Percentiles rank a stretch among this genome's conserved stretches.
Evolutionary conservation across 2,113 vertebrate species (phyloP).

Genomic region (Malurus elegans): DNA sequence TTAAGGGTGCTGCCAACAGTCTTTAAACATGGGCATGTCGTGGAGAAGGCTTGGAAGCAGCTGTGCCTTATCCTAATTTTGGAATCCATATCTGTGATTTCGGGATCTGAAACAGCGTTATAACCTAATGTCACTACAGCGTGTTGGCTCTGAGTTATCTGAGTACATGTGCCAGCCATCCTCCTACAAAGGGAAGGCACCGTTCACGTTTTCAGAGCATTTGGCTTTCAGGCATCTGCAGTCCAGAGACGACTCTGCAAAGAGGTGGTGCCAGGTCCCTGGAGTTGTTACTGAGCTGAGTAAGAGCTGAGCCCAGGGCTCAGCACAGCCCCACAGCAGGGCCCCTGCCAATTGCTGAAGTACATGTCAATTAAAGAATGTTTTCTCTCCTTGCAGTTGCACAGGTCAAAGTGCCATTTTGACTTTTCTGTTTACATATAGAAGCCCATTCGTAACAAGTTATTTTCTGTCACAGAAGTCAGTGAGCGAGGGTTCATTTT

Average conservation of each 20-base stretch:
- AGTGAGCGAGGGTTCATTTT: background rate
- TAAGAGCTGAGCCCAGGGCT: background rate
- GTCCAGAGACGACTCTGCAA: background rate
- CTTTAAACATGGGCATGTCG: background rate
- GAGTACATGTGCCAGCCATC: background rate
- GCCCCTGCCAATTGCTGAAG: background rate
- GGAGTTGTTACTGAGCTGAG: background rate
- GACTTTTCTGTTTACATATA: background rate
- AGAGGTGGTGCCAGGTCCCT: background rate
- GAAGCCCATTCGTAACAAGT: background rate
- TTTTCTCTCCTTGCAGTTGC: background rate
- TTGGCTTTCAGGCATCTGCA: background rate
- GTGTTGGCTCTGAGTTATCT: accelerated
- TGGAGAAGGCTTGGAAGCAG: background rate
- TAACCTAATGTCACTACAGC: background rate
- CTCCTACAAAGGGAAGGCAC: background rate
- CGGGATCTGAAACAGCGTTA: background rate
- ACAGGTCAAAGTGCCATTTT: background rate
- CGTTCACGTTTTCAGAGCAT: background rate
- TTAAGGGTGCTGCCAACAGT: background rate
- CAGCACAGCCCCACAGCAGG: background rate
- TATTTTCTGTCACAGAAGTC: accelerated
- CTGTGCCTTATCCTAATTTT: background rate
- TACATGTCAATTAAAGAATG: background rate
- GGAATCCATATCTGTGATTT: background rate